Evolutionary conservation across 2,113 vertebrate genomes (phyloP).

Genomic region (Pyrgilauda ruficollis): DNA sequence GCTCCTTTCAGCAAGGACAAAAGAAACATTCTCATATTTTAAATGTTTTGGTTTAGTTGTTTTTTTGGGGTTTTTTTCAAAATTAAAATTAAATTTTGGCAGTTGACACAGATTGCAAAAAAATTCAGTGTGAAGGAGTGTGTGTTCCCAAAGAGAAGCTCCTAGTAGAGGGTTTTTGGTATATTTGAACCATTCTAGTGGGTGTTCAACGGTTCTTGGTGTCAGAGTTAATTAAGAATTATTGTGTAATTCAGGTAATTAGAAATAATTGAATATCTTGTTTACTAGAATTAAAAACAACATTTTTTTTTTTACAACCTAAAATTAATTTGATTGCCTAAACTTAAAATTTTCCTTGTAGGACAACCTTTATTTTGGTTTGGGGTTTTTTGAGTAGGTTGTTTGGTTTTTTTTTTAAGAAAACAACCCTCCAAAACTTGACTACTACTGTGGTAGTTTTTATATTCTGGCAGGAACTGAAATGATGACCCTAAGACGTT

Average conservation of each 20-base stretch:
- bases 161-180: neutral
- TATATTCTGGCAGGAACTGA: neutral
- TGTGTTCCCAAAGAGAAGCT: neutral
- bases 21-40: neutral
- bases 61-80: neutral
- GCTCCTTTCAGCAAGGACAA: neutral
- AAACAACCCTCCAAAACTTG: neutral
- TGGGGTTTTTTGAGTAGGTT: accelerated
- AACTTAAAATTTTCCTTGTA: neutral
- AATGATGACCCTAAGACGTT: neutral
- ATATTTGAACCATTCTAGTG: neutral
- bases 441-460: neutral
- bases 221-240: neutral
- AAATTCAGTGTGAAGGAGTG: neutral
- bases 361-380: neutral
- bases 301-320: neutral
- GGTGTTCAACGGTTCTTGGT: neutral
- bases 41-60: neutral
- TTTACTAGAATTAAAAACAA: neutral
- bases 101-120: neutral
- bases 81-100: neutral
- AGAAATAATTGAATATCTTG: neutral
- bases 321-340: neutral
- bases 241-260: neutral
- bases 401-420: neutral